These are phyloP conservation scores for Torymus aiolomorphi DNA, from an alignment of 2,888 invertebrate genomes.

Conservation along the genomic window DNA sequence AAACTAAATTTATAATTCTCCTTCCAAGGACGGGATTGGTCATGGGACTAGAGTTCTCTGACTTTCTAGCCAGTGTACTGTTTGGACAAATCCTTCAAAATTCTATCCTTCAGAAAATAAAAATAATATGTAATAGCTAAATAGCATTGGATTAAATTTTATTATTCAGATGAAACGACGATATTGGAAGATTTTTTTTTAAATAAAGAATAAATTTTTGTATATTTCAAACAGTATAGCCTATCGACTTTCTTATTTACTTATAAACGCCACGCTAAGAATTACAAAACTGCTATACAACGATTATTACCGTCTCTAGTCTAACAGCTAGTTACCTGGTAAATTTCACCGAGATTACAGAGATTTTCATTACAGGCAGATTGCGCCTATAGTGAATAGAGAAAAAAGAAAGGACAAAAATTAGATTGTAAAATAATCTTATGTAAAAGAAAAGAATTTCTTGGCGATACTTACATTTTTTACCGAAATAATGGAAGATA, in stretches of 20 bases:
- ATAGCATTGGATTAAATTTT: too few species aligned
- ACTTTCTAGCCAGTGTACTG: too few species aligned
- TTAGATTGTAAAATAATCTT: constrained; percentile 63
- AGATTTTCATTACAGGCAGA: constrained; percentile 22
- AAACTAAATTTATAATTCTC: too few species aligned
- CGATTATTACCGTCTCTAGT: constrained; percentile 71
- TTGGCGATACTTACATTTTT: constrained; percentile 60
- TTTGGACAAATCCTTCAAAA: too few species aligned
- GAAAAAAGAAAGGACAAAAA: constrained; percentile 5
- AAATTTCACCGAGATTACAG: constrained; percentile 64
- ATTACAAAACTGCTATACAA: constrained; percentile 66
- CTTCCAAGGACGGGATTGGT: too few species aligned
- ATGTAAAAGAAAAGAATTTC: constrained; percentile 46
- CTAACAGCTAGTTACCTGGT: constrained; percentile 63
- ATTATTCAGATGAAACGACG: too few species aligned
- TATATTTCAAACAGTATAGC: neutral
- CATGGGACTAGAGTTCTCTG: too few species aligned
- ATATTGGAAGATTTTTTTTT: too few species aligned
- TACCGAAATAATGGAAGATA: constrained; percentile 57
- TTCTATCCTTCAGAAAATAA: too few species aligned
- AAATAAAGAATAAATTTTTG: too few species aligned
- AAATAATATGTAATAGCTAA: too few species aligned
- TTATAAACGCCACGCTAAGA: neutral
- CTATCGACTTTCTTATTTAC: neutral
- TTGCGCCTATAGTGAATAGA: constrained; percentile 54